Evolutionary conservation across 2,113 vertebrate species (phyloP).

Genomic region (Saccopteryx bilineata): DNA sequence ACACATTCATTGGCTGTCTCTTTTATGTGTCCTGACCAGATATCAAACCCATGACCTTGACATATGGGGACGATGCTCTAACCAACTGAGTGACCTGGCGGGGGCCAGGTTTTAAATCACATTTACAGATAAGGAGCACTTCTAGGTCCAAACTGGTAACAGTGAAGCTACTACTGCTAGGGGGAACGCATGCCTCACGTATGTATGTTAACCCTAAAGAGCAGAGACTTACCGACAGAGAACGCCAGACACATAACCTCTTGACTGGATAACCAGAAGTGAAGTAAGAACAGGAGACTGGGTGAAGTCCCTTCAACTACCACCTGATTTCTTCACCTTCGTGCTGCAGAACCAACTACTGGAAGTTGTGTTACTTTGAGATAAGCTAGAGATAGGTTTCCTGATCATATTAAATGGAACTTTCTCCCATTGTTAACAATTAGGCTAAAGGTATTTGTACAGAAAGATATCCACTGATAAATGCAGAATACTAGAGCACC

Average conservation of each 20-base stretch:
- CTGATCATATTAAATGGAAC: constrained; percentile 60
- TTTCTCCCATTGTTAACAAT: constrained; percentile 69
- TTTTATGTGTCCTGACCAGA: no score
- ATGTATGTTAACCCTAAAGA: background rate
- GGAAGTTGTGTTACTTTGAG: background rate
- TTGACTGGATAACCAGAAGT: no score
- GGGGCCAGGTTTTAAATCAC: constrained; percentile 79
- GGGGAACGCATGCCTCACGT: constrained; percentile 66
- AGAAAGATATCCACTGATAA: constrained; percentile 77
- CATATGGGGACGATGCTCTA: no score
- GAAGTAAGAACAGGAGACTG: no score
- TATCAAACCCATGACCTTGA: no score
- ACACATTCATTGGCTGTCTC: no score
- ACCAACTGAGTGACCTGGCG: no score
- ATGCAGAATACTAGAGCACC: constrained; percentile 68
- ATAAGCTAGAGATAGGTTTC: constrained; percentile 46
- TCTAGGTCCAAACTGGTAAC: constrained; percentile 69
- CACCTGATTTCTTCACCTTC: background rate
- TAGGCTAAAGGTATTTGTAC: constrained; percentile 78
- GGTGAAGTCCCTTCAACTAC: background rate
- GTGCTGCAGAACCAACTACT: background rate
- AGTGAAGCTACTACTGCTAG: constrained; percentile 52
- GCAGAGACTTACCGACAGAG: background rate
- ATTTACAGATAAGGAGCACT: constrained; percentile 85
- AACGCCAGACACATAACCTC: background rate